These are phyloP conservation scores for Martes martes DNA, from an alignment of 2,113 vertebrate genomes.

Conservation along the genomic window DNA sequence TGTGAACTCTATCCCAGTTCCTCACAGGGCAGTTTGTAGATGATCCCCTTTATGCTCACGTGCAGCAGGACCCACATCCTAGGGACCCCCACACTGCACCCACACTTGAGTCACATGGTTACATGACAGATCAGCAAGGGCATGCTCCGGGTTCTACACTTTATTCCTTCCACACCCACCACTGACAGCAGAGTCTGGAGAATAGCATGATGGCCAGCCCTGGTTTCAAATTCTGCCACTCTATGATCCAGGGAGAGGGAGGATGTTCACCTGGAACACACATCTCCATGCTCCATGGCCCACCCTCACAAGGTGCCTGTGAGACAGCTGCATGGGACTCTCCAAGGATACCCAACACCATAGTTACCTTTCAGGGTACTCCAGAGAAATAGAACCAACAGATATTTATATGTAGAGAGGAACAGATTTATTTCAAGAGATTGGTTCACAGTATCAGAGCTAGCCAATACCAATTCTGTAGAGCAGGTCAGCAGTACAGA, in stretches of 20 bases:
- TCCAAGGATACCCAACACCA: not conserved
- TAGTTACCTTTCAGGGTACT: not conserved
- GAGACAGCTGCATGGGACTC: not conserved
- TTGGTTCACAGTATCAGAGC: not conserved
- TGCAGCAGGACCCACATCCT: not conserved
- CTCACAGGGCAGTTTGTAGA: not conserved
- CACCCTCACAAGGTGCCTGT: too few species aligned
- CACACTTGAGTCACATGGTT: not conserved
- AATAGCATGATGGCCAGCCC: not conserved
- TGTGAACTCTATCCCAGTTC: not conserved
- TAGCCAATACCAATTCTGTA: not conserved
- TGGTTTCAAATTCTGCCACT: not conserved
- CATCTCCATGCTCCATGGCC: not conserved
- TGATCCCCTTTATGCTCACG: not conserved
- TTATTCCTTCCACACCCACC: not conserved
- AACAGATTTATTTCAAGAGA: not conserved
- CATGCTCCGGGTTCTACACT: not conserved
- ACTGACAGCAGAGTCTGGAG: too few species aligned
- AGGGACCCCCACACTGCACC: not conserved
- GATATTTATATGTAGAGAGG: not conserved
- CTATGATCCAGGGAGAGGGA: not conserved
- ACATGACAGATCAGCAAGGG: not conserved
- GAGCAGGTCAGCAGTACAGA: not conserved
- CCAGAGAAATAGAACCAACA: not conserved
- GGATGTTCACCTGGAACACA: not conserved